Percentiles rank a stretch among this genome's conserved stretches.
These are phyloP conservation scores for Phalacrocorax carbo DNA, from an alignment of 2,113 vertebrate genomes.

Conservation along the genomic window DNA sequence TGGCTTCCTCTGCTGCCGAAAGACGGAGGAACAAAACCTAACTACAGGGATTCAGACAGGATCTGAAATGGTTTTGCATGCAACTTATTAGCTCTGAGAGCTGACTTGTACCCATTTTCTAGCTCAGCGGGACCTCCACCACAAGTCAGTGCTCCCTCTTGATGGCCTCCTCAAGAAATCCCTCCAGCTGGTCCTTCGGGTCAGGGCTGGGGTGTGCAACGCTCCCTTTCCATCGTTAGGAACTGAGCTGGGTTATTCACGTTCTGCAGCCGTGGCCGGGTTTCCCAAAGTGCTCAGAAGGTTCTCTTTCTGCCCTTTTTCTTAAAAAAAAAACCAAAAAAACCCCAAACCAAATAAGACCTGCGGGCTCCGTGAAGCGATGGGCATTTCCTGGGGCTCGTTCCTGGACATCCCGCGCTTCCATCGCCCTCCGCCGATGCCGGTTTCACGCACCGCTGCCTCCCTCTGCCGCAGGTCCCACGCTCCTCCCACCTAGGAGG, in stretches of 20 bases:
- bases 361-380: accelerated
- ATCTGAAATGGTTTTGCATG: background rate
- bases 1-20: background rate
- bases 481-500: background rate
- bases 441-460: accelerated
- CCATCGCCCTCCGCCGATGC: accelerated
- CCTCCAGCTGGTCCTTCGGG: background rate
- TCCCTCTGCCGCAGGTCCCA: background rate
- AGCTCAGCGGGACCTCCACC: background rate
- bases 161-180: accelerated
- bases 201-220: background rate
- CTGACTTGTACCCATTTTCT: accelerated
- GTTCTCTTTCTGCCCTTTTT: background rate
- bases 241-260: background rate
- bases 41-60: accelerated
- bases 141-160: background rate
- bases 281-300: background rate
- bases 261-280: background rate
- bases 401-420: background rate
- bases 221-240: background rate
- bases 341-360: too few relatives aligned
- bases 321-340: background rate
- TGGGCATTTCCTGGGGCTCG: background rate
- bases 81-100: background rate
- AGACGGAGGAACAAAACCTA: background rate